Evolutionary conservation across 2,113 vertebrate species (phyloP), one percentile per base, ranked within the genome.

Genomic region (Bothrops jararaca): DNA sequence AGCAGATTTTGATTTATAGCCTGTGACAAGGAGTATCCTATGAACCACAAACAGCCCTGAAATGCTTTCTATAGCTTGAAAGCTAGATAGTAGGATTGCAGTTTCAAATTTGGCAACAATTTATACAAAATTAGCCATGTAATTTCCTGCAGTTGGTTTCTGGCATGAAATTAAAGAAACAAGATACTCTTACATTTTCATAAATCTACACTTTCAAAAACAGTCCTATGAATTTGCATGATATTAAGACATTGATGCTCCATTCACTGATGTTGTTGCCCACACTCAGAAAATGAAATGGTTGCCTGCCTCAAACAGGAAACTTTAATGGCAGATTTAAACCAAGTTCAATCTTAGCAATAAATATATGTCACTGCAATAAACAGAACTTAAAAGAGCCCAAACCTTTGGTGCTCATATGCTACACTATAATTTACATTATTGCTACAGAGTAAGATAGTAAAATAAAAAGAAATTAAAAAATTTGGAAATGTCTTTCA

Each of bases 361-460:
- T 53, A 64, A 48, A 74, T 74, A 11, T 54, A 26, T 22, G 3
- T 23, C 23, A 45, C 50, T 53, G 22, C 45, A 88, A 92, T 88
- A 18, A 8, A 23, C 29, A 15, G 22, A 9, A 80, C 3, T 54
- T 34, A n/a, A 89, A 92, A 80, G 24, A 5, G 22, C 85, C 57
- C 89, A 56, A 89, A 52, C 5, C 9, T 13, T 92, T 56, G 26
- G 13, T 85, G 56, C 26, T 86, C 34, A 22, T 57, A 22, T 91
- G 91, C 50, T n/a, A 58, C 92, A 20, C 94, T 39, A 94, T 3
- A 0, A 0, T 88, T 94, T 64, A 57, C 92, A 11, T 88, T 64
- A 91, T 94, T 88, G 74, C 92, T 88, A n/a, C 90, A 95, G 74
- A 93, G 24, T 1, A 92, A 80, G 18, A 2, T 80, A 39, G 3